These are phyloP conservation scores for Drosophila trichaetosa DNA, from an alignment of 2,888 invertebrate species.

Conservation along the genomic window DNA sequence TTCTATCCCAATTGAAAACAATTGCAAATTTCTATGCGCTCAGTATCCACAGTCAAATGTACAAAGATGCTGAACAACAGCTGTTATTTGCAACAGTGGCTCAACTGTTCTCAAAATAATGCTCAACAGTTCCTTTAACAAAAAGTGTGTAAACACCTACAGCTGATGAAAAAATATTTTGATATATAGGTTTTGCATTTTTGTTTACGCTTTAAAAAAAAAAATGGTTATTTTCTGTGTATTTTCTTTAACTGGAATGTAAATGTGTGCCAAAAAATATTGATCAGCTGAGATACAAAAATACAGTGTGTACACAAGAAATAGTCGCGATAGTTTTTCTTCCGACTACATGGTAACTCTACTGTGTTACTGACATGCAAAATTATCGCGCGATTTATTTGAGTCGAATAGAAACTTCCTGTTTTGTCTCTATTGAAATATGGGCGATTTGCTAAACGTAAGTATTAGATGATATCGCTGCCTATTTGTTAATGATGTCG, in stretches of 20 bases:
- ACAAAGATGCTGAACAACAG: not conserved
- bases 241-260: not conserved
- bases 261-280: not conserved
- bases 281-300: not conserved
- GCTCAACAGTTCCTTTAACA: not conserved
- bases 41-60: not conserved
- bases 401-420: no score
- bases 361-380: not conserved
- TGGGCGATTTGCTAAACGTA: no score
- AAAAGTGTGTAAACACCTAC: not conserved
- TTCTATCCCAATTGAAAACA: not conserved
- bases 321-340: not conserved
- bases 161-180: not conserved
- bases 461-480: no score
- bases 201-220: no score
- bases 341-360: constrained; percentile 6
- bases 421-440: no score
- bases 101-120: constrained; percentile 1
- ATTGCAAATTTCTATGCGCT: not conserved
- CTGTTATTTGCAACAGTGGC: not conserved
- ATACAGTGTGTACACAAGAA: not conserved
- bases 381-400: no score
- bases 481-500: no score
- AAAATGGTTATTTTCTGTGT: not conserved
- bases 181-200: no score